Conservation (phyloP, 2,797 vertebrate species). For the Epinephelus coioides region DNA sequence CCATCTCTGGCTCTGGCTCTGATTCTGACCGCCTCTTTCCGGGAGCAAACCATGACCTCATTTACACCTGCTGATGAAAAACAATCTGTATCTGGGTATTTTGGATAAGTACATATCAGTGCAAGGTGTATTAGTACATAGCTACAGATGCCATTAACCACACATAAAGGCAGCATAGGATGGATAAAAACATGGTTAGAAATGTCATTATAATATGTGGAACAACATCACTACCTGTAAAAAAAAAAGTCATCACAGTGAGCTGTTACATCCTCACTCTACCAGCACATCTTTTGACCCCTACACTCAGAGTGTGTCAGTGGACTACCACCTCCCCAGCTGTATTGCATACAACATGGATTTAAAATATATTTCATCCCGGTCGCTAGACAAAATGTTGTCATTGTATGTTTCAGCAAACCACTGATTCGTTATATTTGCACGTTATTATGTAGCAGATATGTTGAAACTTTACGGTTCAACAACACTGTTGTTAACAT, state of each 20-base stretch:
- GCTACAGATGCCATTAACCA: not conserved
- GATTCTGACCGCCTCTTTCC: conserved; percentile 19
- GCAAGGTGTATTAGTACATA: not conserved
- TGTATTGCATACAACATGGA: not conserved
- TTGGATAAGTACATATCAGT: not conserved
- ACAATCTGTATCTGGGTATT: not conserved
- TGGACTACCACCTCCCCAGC: not conserved
- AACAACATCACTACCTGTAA: too few species aligned
- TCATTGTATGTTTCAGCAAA: too few species aligned
- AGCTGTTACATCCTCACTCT: not conserved
- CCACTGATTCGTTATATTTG: too few species aligned
- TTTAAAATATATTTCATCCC: not conserved
- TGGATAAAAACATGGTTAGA: not conserved
- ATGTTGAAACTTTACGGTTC: too few species aligned
- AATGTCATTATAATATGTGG: not conserved
- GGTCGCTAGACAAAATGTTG: too few species aligned
- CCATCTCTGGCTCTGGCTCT: conserved; percentile 54
- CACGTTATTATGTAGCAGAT: too few species aligned
- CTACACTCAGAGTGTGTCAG: not conserved
- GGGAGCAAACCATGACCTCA: conserved; percentile 13
- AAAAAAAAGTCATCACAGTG: not conserved
- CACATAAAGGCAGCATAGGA: not conserved
- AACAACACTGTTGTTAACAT: too few species aligned
- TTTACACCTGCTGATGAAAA: conserved; percentile 16
- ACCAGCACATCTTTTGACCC: not conserved